A percentile compares a stretch with the other conserved stretches of the same genome.
These are phyloP conservation scores for Beris morrisii DNA, from an alignment of 2,888 invertebrate genomes.

Conservation along the genomic window DNA sequence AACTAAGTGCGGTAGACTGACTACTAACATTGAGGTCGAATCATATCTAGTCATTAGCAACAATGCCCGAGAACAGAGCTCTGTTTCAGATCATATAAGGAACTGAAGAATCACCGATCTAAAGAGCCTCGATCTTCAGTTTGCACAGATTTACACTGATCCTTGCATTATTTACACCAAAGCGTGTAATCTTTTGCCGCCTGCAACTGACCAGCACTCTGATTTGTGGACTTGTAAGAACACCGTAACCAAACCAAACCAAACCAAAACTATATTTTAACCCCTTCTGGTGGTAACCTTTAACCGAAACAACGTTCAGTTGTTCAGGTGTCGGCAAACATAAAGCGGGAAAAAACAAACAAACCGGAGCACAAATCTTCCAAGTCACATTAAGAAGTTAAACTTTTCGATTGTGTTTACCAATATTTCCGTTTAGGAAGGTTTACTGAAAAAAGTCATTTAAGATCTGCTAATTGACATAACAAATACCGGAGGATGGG, in stretches of 20 bases:
- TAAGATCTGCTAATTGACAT: conserved; percentile 57
- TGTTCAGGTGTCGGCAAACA: conserved; percentile 28
- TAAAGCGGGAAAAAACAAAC: conserved; percentile 24
- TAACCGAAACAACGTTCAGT: conserved; percentile 2
- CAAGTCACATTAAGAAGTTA: conserved; percentile 27
- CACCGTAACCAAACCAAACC: background rate
- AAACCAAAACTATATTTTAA: conserved; percentile 9
- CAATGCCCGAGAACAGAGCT: too few relatives aligned
- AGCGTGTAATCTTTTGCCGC: conserved; percentile 4
- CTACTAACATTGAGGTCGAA: too few relatives aligned
- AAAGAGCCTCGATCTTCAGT: background rate
- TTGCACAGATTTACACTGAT: conserved; percentile 4
- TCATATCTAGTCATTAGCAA: too few relatives aligned
- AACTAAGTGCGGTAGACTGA: too few relatives aligned
- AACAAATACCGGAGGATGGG: conserved; percentile 41
- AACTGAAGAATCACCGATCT: too few relatives aligned
- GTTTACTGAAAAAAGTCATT: conserved; percentile 45
- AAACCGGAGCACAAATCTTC: conserved; percentile 23
- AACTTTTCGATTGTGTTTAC: conserved; percentile 31
- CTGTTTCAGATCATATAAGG: too few relatives aligned
- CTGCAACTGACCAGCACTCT: conserved; percentile 7
- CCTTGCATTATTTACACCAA: conserved; percentile 9
- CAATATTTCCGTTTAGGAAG: conserved; percentile 19
- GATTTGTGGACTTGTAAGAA: conserved; percentile 9
- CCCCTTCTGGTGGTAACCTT: conserved; percentile 20